A percentile compares a stretch with the other conserved stretches of the same genome.
phyloP scores from a whole-genome alignment of 2,797 vertebrate genomes.

The Anabacerthia variegaticeps region DNA sequence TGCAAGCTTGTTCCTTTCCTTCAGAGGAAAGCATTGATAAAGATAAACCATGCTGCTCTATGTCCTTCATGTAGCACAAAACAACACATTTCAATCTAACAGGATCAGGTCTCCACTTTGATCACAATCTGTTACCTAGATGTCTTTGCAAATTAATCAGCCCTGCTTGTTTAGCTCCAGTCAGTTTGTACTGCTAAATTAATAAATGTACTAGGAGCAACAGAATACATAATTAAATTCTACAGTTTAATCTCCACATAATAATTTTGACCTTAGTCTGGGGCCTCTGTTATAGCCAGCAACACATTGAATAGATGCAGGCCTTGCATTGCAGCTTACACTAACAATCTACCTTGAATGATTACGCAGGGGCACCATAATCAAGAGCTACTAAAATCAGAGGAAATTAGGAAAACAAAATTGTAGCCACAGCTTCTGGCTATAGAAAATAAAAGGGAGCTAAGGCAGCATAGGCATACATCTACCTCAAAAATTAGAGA shows the following conservation, averaged over 20 bases:
- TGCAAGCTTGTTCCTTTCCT: conserved; percentile 82
- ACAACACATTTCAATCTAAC: conserved; percentile 84
- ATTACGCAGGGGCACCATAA: conserved; percentile 1
- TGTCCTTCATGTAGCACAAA: conserved; percentile 79
- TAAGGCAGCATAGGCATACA: neutral
- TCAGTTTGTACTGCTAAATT: conserved; percentile 83
- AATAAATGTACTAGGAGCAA: conserved; percentile 82
- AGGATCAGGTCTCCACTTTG: conserved; percentile 83
- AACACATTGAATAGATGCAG: conserved; percentile 50
- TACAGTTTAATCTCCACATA: conserved; percentile 92
- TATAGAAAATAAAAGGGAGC: neutral
- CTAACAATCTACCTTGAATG: conserved; percentile 47
- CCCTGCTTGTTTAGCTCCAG: conserved; percentile 80
- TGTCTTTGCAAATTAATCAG: conserved; percentile 87
- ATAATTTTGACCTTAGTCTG: conserved; percentile 87
- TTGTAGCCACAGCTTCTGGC: neutral
- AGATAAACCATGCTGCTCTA: conserved; percentile 79
- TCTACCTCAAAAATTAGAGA: neutral
- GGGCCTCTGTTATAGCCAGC: conserved; percentile 72
- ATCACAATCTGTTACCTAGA: conserved; percentile 86
- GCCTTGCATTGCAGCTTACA: conserved; percentile 29
- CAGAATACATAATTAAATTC: conserved; percentile 93
- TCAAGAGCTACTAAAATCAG: conserved; percentile 34
- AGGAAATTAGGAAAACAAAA: conserved; percentile 53
- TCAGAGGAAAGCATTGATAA: conserved; percentile 82